Percentiles rank a stretch among this genome's conserved stretches.
These are phyloP conservation scores for Hirtodrosophila duncani DNA, from an alignment of 2,888 invertebrate species.

Conservation along the genomic window DNA sequence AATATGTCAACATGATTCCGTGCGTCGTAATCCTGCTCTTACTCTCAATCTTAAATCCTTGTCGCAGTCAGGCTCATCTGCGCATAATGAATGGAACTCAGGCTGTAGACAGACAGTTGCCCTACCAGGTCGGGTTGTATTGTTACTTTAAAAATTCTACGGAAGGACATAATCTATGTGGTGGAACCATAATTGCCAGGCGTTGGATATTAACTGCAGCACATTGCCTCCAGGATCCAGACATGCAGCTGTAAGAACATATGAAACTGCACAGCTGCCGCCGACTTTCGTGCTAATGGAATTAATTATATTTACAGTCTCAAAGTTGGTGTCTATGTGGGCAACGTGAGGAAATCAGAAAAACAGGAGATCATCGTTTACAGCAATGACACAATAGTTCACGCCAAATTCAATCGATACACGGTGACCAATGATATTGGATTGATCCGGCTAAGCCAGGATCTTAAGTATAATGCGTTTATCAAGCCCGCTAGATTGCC, in stretches of 20 bases:
- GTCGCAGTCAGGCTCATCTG: constrained; percentile 12
- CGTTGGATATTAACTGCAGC: constrained; percentile 56
- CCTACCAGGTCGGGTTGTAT: constrained; percentile 43
- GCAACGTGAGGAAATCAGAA: constrained; percentile 6
- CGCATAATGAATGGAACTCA: constrained; percentile 43
- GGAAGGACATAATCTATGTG: constrained; percentile 22
- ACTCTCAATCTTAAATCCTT: no score
- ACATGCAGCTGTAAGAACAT: constrained; percentile 9
- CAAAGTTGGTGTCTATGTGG: constrained; percentile 23
- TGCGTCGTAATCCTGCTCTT: no score
- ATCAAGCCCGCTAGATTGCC: constrained; percentile 34
- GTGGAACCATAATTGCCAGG: constrained; percentile 41
- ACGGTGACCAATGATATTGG: constrained; percentile 39
- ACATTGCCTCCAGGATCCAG: constrained; percentile 35
- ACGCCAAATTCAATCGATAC: constrained; percentile 15
- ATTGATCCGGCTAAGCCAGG: constrained; percentile 25
- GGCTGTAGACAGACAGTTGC: constrained; percentile 22
- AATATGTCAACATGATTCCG: no score
- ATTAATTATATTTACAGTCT: constrained; percentile 10
- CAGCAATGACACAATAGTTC: constrained; percentile 18
- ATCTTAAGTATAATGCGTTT: constrained; percentile 8
- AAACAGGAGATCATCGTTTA: constrained; percentile 8
- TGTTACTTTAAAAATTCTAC: constrained; percentile 14
- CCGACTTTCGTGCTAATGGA: no score
- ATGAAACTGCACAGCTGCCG: no score